phyloP scores from a whole-genome alignment of 2,888 invertebrate genomes.

The Candidula unifasciata region DNA sequence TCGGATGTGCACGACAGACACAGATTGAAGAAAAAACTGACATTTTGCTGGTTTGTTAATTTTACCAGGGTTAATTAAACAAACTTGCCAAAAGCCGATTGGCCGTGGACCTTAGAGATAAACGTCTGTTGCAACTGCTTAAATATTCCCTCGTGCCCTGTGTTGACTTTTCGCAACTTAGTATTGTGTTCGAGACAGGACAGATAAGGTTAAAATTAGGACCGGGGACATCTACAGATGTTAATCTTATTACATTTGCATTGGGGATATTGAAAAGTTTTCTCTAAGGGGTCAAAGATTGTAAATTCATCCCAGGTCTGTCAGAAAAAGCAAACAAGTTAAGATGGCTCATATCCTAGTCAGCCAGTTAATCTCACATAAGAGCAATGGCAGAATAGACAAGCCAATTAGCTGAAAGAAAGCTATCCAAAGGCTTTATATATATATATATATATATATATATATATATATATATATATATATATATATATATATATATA shows the following conservation, averaged over 20 bases:
- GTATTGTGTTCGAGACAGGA: background rate
- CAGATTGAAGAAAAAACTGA: constrained; percentile 12
- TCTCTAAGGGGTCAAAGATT: background rate
- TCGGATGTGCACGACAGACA: constrained; percentile 10
- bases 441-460: no score
- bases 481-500: no score
- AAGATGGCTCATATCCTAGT: background rate
- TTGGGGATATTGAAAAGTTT: constrained; percentile 26
- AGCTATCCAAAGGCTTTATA: no score
- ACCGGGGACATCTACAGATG: constrained; percentile 6
- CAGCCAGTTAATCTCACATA: background rate
- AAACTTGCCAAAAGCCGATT: constrained; percentile 29
- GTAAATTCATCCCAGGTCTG: background rate
- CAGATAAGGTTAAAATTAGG: constrained; percentile 22
- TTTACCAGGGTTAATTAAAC: constrained; percentile 28
- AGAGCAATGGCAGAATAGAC: background rate
- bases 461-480: no score
- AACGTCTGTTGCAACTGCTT: background rate
- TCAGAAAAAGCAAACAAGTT: background rate
- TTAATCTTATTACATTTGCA: constrained; percentile 34
- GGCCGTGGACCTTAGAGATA: background rate
- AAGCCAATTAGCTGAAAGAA: background rate
- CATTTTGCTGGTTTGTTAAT: constrained; percentile 23
- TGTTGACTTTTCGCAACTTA: constrained; percentile 44
- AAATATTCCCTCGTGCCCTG: constrained; percentile 6